Evolutionary conservation across 2,888 invertebrate species (phyloP), one percentile per base, ranked within the genome.

Genomic region (Schizotus pectinicornis): DNA sequence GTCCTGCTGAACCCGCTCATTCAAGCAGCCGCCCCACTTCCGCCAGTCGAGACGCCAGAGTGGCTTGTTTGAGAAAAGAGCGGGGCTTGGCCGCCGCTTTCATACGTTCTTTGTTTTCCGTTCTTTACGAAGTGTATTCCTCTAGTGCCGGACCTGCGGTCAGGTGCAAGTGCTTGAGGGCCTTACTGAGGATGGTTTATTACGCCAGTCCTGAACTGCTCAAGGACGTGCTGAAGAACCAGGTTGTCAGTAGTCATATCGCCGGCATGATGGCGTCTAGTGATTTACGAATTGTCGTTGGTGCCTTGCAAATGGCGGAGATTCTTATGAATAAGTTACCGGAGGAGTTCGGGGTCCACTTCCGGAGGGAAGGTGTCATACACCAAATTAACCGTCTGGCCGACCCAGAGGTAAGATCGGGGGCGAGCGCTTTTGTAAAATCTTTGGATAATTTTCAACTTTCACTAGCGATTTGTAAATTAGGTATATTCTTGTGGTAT

Each of bases 201-300:
- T 98, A 96, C 79, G 94, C 95, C 7, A 90, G 90, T 65, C 88
- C 95, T 0, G 89, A 93, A 69, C 84, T 98, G 65, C 84, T 98
- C 46, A 87, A 91, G 71, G 90, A 88, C 67, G 88, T 88, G 63
- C 76, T 88, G 56, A 87, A 87, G 70, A 86, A 86, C 73, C 88
- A 88, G 78, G 87, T 93, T 65, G 94, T 96, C 54, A 94, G 95
- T 60, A 97, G 97, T 70, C 97, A 98, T 80, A 94, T 98, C 75
- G 98, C 98, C 31, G 96, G 96, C 56, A 98, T 98, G 97, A 88
- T 98, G 87, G 96, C 97, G 0, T 97, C 97, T 3, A 93, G 91
- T 77, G 98, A 98, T 82, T 84, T 98, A 62, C 89, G 96, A 74
- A 96, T 98, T 74, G 95, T 98, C 38, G 97, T 98, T 45, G 96